These are phyloP conservation scores for Leptinotarsa lineolata DNA, from an alignment of 1,140 invertebrate species.

Conservation along the genomic window DNA sequence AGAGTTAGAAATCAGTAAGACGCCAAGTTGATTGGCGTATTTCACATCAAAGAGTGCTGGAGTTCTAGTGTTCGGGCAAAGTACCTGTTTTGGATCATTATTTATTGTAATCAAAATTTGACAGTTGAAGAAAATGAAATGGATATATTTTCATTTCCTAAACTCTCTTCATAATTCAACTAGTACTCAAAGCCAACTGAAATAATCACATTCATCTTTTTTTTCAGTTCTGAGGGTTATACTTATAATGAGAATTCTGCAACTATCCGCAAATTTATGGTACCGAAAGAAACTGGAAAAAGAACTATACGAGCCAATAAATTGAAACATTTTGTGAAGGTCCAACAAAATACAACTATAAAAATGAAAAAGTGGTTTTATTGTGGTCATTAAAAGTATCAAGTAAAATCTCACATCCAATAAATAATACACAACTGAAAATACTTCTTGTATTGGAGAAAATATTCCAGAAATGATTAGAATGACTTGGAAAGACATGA, in stretches of 20 bases:
- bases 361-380: not conserved
- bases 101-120: too few relatives aligned
- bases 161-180: too few relatives aligned
- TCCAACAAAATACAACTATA: constrained; percentile 3
- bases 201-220: not conserved
- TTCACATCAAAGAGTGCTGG: too few relatives aligned
- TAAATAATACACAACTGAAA: not conserved
- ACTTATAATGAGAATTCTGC: constrained; percentile 39
- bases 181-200: too few relatives aligned
- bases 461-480: too few relatives aligned
- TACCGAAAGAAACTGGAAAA: constrained; percentile 43
- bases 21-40: too few relatives aligned
- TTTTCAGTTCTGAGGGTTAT: constrained; percentile 40
- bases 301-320: constrained; percentile 38
- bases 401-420: not conserved
- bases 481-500: too few relatives aligned
- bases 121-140: too few relatives aligned
- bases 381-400: not conserved
- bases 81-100: not conserved
- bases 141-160: too few relatives aligned
- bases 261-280: constrained; percentile 42
- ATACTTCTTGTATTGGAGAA: too few relatives aligned
- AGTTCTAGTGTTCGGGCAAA: constrained; percentile 17
- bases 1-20: too few relatives aligned
- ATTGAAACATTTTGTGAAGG: constrained; percentile 11